These are phyloP conservation scores for Neoniphon sammara DNA, from an alignment of 2,797 vertebrate genomes.

Conservation along the genomic window DNA sequence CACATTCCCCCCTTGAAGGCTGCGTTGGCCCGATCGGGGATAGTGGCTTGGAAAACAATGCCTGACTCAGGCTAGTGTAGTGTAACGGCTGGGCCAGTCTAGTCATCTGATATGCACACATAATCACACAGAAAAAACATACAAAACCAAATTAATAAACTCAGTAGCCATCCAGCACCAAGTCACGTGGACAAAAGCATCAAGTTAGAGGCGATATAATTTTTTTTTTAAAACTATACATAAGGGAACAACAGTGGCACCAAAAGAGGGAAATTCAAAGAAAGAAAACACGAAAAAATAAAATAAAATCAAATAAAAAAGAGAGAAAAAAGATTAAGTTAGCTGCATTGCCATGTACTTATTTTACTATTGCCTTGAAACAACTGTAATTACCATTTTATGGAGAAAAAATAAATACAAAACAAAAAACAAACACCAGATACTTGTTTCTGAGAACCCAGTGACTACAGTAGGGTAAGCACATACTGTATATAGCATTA, in stretches of 20 bases:
- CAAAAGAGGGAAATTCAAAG: constrained; percentile 47
- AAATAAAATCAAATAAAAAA: constrained; percentile 44
- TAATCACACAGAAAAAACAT: constrained; percentile 99
- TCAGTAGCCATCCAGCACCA: constrained; percentile 96
- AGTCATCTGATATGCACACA: constrained; percentile 99
- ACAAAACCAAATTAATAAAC: constrained; percentile 99
- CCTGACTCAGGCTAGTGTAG: constrained; percentile 99
- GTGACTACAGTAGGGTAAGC: constrained; percentile 29
- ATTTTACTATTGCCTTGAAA: constrained; percentile 39
- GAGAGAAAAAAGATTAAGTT: constrained; percentile 51
- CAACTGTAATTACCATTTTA: constrained; percentile 21
- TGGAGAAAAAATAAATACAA: background rate
- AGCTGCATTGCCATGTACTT: constrained; percentile 49
- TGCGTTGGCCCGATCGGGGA: constrained; percentile 96
- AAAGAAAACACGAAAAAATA: constrained; percentile 48
- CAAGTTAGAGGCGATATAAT: constrained; percentile 74
- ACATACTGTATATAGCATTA: background rate
- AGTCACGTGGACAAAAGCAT: constrained; percentile 88
- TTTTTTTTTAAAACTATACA: constrained; percentile 60
- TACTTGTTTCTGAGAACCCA: constrained; percentile 36
- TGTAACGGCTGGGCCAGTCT: constrained; percentile 99
- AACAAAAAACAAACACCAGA: constrained; percentile 9
- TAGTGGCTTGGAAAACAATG: constrained; percentile 99
- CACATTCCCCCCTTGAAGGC: constrained; percentile 98
- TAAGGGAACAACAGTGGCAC: constrained; percentile 74